Evolutionary conservation across 2,113 vertebrate genomes (phyloP), one percentile per base, ranked within the genome.

Genomic region (Poecilia latipinna): DNA sequence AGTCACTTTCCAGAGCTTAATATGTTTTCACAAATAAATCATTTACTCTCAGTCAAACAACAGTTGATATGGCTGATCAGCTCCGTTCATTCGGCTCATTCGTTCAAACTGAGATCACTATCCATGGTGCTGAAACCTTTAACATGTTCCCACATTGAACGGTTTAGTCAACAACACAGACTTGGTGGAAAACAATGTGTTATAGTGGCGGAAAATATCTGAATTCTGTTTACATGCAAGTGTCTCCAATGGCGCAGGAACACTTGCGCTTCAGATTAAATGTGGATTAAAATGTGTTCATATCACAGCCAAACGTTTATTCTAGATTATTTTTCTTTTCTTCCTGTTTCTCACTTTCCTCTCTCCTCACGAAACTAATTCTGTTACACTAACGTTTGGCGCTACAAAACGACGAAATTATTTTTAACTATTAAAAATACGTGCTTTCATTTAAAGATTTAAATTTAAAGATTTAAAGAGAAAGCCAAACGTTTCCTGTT

Each of bases 81-180:
- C 26, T 62, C 19, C 4, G 31, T 72, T 75, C 75, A 35, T 31
- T 74, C 0, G 17, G 51, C 22, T n/a, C 8, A 57, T n/a, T 12
- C 54, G 26, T 78, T 72, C 54, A 0, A 37, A 61, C 32, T 54
- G 44, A 44, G 6, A 12, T 77, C 72, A 65, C 89, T 91, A 77
- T 91, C 90, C 88, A 32, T 15, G 89, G 91, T 92, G 54, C 90
- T 91, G 88, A 91, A 84, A 0, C 74, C 1, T 6, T n/a, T n/a
- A 33, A 11, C 26, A 28, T 19, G 0, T 4, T 8, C 42, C 12
- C 42, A 48, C 42, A 4, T 48, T 48, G 1, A 31, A 17, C 29
- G 35, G 12, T 13, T 37, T 35, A 35, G 32, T 68, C 75, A 79
- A 28, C 68, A 26, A 64, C 8, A 22, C 24, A 31, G 5, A 11